Base-by-base conservation (phyloP, 2,797 vertebrate species). In the Clarias fuscus region DNA sequence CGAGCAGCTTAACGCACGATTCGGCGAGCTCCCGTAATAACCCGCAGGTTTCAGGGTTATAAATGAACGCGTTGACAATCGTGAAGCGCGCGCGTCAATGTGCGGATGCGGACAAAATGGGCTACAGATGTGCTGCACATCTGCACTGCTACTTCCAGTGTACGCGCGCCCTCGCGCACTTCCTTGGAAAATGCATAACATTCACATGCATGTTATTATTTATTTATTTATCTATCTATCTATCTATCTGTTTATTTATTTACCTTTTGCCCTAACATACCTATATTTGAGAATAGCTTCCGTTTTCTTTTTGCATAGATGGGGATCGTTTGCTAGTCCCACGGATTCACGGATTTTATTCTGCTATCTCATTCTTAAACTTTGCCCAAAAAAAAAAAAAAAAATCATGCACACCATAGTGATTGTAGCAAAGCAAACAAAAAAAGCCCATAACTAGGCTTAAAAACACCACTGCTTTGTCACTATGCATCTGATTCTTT, bases 41-140 rank as follows among this genome's bases (percentile, higher is more conserved):
- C 48, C 48, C 48, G 48, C 48, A 53, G 48, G 48, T 53, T 53
- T 53, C 48, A 53, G 48, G 48, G 48, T 13, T 53, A 13, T 53
- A 53, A 48, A 53, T 13, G 48, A 53, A 53, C 48, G 48, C 48
- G 48, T 53, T 13, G 48, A 13, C 48, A 53, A 53, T 53, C 48
- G 48, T 53, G 48, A 53, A 53, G 11, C 48, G 11, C 48, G 48
- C 48, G 48, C 48, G 48, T 79, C 0, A 14, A 81, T 43, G 82
- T 80, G 68, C 71, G 78, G 82, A 81, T 85, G 89, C 87, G 58
- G 43, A 61, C 30, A 84, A 85, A 85, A 88, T 70, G 78, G 84
- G 89, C 53, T 83, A 85, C 89, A 90, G 88, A 87, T 89, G 89
- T 87, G 81, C 78, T 83, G 84, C 84, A 87, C 88, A 89, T 88